Evolutionary conservation across 2,113 vertebrate species (phyloP).

Genomic region (Aspiorhynchus laticeps): DNA sequence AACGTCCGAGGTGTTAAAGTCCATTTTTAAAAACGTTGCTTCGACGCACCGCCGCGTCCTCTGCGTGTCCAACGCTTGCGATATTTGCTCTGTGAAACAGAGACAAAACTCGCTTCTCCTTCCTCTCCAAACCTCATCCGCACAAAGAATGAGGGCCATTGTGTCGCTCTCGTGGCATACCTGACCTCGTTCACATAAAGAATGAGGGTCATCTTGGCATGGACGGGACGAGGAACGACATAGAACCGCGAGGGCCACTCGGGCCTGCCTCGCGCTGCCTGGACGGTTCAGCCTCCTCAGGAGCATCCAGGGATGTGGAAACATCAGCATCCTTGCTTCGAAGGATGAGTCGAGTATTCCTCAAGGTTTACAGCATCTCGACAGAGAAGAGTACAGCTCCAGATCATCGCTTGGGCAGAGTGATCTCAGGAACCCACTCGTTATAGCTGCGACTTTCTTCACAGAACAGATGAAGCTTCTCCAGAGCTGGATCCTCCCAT

Average conservation of each 20-base stretch:
- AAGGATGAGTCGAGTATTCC: slow-evolving; percentile 74
- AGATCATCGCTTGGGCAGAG: slow-evolving; percentile 75
- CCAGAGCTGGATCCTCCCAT: slow-evolving; percentile 79
- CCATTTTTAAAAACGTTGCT: slow-evolving; percentile 70
- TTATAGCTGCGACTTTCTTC: slow-evolving; percentile 76
- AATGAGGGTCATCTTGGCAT: slow-evolving; percentile 77
- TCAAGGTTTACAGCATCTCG: slow-evolving; percentile 64
- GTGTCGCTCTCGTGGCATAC: slow-evolving; percentile 73
- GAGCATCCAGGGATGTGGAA: slow-evolving; percentile 76
- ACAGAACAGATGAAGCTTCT: slow-evolving; percentile 82
- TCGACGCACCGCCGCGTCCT: slow-evolving; percentile 79
- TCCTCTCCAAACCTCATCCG: slow-evolving; percentile 83
- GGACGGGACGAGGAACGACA: slow-evolving; percentile 72
- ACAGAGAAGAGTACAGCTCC: slow-evolving; percentile 51
- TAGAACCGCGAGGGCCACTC: slow-evolving; percentile 60
- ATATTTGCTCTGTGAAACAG: slow-evolving; percentile 64
- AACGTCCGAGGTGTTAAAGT: slow-evolving; percentile 65
- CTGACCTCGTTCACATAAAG: slow-evolving; percentile 79
- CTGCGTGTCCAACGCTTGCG: slow-evolving; percentile 73
- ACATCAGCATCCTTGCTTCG: slow-evolving; percentile 66
- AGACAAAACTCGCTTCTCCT: slow-evolving; percentile 73
- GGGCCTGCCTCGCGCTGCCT: slow-evolving; percentile 71
- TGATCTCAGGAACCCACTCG: slow-evolving; percentile 81
- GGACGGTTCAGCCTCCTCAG: slow-evolving; percentile 73
- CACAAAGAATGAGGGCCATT: slow-evolving; percentile 83